Evolutionary conservation across 2,888 invertebrate genomes (phyloP), one percentile per base, ranked within the genome.

Genomic region (Pogonocherus hispidulus): DNA sequence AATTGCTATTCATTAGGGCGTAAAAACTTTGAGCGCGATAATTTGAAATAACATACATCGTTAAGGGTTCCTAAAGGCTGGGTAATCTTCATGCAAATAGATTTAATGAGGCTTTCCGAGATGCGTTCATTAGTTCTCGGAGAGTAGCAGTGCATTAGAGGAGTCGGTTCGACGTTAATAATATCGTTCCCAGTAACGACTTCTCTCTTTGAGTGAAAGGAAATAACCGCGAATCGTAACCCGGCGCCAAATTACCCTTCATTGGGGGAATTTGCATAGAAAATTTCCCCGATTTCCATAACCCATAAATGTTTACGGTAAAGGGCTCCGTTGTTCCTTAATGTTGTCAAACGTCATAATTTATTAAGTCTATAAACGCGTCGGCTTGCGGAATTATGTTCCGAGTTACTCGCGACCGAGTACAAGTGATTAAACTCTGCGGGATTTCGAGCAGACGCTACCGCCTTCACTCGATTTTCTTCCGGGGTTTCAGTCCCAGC

Each of bases 301-400:
- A 79, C 72, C 74, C 74, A 77, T 79, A 78, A 79, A 78, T 78
- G 73, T 75, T 73, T 75, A 72, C 62, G 57, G 69, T 41, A 63
- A 70, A 56, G 62, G 54, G 57, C 32, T 66, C 70, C 69, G 66
- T 74, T 72, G 72, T 71, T 65, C 69, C 68, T 73, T 74, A 75
- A 75, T 74, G 68, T 69, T 69, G 69, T 75, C 67, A 74, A 74
- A 75, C 57, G 66, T 63, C 65, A 67, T 73, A 72, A 76, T 75
- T 76, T 76, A 73, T 72, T 70, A 73, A 69, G 70, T 75, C 71
- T 71, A 71, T 72, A 68, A 75, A 70, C 66, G 68, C 66, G 67
- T 56, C 69, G 68, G 66, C 63, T 65, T 66, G 64, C 47, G 54
- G 66, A 54, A 69, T 70, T 71, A 54, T 20, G 55, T 55, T 23